phyloP scores from a whole-genome alignment of 1,140 invertebrate species.

The Triops longicaudatus region DNA sequence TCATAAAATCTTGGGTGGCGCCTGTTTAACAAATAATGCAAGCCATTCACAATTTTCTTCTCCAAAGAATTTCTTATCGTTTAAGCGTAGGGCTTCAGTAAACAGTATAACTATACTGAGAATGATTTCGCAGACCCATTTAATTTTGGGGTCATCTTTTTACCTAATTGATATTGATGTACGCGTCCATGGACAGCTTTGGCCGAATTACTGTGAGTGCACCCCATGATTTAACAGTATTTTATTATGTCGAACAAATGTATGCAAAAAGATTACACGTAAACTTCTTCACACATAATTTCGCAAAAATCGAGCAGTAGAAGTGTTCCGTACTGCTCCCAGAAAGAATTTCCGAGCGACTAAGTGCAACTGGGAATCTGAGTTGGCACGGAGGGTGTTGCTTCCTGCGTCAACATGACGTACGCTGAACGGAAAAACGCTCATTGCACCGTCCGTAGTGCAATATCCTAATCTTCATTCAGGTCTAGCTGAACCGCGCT shows the following conservation, averaged over 20 bases:
- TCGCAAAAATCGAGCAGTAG: not conserved
- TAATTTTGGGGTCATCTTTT: not conserved
- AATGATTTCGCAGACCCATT: too few species aligned
- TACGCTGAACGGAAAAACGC: not conserved
- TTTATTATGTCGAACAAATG: not conserved
- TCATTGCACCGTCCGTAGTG: too few species aligned
- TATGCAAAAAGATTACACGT: not conserved
- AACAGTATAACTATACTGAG: too few species aligned
- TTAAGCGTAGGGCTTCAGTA: too few species aligned
- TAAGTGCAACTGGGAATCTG: not conserved
- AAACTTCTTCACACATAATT: not conserved
- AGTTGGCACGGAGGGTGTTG: constrained; percentile 1
- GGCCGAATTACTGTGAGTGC: not conserved
- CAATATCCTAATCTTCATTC: too few species aligned
- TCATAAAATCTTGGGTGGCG: not conserved
- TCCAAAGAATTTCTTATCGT: too few species aligned
- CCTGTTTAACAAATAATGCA: not conserved
- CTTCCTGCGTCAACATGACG: not conserved
- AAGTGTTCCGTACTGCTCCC: not conserved
- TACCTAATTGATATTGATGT: not conserved
- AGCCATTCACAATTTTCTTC: not conserved
- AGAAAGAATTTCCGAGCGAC: not conserved
- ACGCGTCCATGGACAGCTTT: not conserved
- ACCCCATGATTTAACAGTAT: not conserved
- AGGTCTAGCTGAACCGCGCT: too few species aligned